These are phyloP conservation scores for Oxyura jamaicensis DNA, from an alignment of 2,113 vertebrate genomes.

Conservation along the genomic window DNA sequence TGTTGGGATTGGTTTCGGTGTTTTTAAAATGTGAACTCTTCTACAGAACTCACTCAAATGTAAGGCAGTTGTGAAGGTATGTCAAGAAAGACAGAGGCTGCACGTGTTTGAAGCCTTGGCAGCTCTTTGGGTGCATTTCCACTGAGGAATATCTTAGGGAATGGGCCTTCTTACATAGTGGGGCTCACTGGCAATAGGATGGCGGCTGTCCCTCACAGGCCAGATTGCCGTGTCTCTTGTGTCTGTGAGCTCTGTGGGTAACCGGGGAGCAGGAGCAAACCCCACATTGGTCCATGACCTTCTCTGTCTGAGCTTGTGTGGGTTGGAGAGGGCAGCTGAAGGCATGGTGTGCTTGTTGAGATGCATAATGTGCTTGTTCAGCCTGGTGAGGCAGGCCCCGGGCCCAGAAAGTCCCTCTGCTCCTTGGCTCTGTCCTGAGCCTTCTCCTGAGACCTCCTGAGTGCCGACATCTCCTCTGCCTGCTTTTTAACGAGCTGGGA, in stretches of 20 bases:
- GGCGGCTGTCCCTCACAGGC: background rate
- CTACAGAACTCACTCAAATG: background rate
- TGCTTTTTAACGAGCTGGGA: background rate
- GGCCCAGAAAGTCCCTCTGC: rapidly evolving
- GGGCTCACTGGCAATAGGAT: background rate
- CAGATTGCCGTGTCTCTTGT: background rate
- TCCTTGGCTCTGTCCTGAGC: background rate
- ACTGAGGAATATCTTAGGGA: background rate
- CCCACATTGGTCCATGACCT: rapidly evolving
- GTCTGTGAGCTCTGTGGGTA: rapidly evolving
- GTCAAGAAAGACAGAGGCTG: background rate
- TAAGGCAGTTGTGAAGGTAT: background rate
- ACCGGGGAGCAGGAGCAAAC: rapidly evolving
- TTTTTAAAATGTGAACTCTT: background rate
- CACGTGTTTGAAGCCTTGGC: background rate
- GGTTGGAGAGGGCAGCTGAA: background rate
- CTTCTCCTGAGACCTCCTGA: background rate
- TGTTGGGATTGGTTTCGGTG: background rate
- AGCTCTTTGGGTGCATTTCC: background rate
- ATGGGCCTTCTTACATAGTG: background rate
- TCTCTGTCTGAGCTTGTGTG: background rate
- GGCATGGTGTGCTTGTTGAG: rapidly evolving
- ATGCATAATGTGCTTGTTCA: background rate
- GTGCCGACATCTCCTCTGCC: background rate
- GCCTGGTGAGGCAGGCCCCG: background rate